Conservation (phyloP, 1,140 invertebrate genomes). For the Nasonia longicornis region DNA sequence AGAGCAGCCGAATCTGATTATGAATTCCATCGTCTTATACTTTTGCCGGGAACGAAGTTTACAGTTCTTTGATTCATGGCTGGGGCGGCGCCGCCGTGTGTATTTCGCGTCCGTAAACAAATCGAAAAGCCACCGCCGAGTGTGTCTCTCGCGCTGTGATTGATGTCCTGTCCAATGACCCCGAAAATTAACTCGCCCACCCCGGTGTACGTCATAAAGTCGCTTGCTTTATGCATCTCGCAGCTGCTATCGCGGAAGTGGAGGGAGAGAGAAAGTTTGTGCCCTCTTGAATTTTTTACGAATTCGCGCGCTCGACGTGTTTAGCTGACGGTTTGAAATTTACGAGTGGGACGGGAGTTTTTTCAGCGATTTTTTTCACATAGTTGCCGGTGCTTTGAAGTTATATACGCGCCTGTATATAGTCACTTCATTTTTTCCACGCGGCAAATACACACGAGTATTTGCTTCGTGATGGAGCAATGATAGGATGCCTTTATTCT, state of each 20-base stretch:
- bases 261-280: background rate
- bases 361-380: background rate
- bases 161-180: constrained; percentile 31
- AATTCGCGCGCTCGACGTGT: background rate
- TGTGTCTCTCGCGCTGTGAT: background rate
- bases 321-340: background rate
- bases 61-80: constrained; percentile 33
- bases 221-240: background rate
- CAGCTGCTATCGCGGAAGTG: background rate
- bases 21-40: constrained; percentile 46
- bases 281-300: constrained; percentile 3
- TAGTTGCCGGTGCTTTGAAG: background rate
- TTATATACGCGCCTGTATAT: background rate
- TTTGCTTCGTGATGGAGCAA: background rate
- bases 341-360: background rate
- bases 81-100: background rate
- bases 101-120: constrained; percentile 2
- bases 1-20: constrained; percentile 28
- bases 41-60: constrained; percentile 29
- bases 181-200: constrained; percentile 32
- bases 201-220: background rate
- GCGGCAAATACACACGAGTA: background rate
- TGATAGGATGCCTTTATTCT: background rate
- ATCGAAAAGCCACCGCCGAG: constrained; percentile 12
- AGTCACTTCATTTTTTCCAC: background rate